Conservation (phyloP, 2,113 vertebrate genomes). For the Carettochelys insculpta region DNA sequence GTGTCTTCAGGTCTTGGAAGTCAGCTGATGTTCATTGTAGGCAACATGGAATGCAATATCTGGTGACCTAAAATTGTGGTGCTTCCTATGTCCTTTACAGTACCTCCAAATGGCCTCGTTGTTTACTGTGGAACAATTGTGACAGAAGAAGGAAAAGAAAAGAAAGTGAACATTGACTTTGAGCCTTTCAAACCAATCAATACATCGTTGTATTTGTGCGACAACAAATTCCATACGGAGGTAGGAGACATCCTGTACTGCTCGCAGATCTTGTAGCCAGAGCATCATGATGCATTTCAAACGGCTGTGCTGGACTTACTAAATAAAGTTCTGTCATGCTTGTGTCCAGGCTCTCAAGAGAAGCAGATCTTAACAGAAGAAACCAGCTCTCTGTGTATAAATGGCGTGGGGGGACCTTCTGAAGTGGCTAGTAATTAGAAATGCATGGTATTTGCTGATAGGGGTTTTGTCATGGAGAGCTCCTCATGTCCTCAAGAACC, state of each 20-base stretch:
- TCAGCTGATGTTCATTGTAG: neutral
- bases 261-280: neutral
- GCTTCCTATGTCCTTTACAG: conserved; percentile 77
- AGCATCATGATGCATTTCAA: neutral
- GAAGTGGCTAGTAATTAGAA: neutral
- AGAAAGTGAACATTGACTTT: conserved; percentile 99
- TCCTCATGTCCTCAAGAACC: neutral
- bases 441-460: neutral
- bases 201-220: conserved; percentile 98
- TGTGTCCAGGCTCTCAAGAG: neutral
- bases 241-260: conserved; percentile 72
- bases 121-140: conserved; percentile 99
- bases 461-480: neutral
- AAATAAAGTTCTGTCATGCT: neutral
- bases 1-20: neutral
- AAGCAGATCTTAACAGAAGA: neutral
- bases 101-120: conserved; percentile 98
- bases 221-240: conserved; percentile 99
- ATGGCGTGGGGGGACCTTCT: neutral
- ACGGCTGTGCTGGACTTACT: neutral
- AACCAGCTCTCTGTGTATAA: neutral
- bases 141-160: conserved; percentile 99
- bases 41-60: neutral
- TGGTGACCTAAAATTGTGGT: conserved; percentile 25
- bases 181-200: conserved; percentile 99